phyloP scores from a whole-genome alignment of 2,888 invertebrate genomes.

The Chloroclysta siterata region DNA sequence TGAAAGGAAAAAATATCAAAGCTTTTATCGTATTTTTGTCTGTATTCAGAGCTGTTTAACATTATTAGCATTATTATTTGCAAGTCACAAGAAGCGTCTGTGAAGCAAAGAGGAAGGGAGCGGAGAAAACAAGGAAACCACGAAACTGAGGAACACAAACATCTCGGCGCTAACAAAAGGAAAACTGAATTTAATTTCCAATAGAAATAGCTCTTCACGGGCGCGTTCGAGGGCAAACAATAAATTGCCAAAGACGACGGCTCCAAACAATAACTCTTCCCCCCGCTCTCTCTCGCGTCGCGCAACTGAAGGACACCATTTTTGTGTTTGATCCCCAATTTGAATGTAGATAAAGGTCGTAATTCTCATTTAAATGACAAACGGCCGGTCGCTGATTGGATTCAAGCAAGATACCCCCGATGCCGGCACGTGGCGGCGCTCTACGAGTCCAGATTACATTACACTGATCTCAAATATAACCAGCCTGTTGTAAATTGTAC shows the following conservation, averaged over 20 bases:
- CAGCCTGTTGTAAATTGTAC: conserved; percentile 18
- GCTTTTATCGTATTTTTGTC: conserved; percentile 4
- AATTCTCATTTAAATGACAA: conserved; percentile 59
- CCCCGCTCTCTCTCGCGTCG: conserved; percentile 4
- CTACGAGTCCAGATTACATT: neutral
- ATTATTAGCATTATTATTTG: conserved; percentile 20
- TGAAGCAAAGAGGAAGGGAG: conserved; percentile 10
- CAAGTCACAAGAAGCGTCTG: conserved; percentile 19
- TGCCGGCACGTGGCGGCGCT: too few relatives aligned
- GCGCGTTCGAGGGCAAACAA: conserved; percentile 39
- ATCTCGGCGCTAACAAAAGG: conserved; percentile 41
- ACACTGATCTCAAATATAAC: conserved; percentile 3
- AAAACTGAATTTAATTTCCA: conserved; percentile 46
- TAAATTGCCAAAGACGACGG: conserved; percentile 47
- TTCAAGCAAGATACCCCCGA: conserved; percentile 16
- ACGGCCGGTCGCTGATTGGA: conserved; percentile 38
- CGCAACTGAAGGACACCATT: conserved; percentile 42
- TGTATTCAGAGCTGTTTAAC: conserved; percentile 20
- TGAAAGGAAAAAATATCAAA: conserved; percentile 3
- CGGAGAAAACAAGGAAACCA: conserved; percentile 22
- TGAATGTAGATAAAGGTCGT: conserved; percentile 60
- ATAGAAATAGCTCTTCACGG: conserved; percentile 40
- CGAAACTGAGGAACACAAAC: conserved; percentile 32
- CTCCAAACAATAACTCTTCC: conserved; percentile 22
- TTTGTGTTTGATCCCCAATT: conserved; percentile 68